Evolutionary conservation across 2,797 vertebrate species (phyloP), one percentile per base, ranked within the genome.

Genomic region (Craterocephalus amniculus): DNA sequence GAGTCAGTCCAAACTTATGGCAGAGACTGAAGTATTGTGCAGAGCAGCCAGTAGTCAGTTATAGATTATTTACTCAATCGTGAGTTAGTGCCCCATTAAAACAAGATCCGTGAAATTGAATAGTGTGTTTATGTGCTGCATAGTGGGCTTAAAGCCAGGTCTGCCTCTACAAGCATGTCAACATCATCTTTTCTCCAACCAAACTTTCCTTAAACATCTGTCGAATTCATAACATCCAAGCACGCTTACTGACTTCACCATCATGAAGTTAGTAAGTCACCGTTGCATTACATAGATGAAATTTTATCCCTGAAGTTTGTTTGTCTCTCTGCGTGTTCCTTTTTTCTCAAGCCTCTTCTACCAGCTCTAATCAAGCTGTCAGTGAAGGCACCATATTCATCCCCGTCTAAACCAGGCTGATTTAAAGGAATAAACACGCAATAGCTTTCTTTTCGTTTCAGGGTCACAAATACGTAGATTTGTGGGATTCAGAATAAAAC

Each of bases 81-180:
- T 26, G 3, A 80, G 79, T 49, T 69, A 29, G 56, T 57, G 70
- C 66, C 59, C 64, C 73, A 78, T 92, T 89, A 89, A 91, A 89
- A 78, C 67, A 79, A 65, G 76, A 68, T 60, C 76, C 81, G 78
- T 91, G 75, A 91, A 83, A 90, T 75, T 80, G 69, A 87, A 75
- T 76, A 61, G 63, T 65, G 83, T 83, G 83, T 91, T 91, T 83
- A 88, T 84, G 70, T 75, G 76, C 74, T 67, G 65, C 67, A 59
- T n/a, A 60, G 67, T 40, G 52, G 67, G 63, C 74, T 59, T 71
- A 52, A 72, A 73, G 79, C 76, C 87, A 81, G 55, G 45, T 35
- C 68, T 78, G 77, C 65, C 81, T 72, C 70, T 74, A 81, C 57
- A 4, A 61, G 36, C 86, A 78, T 75, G 74, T 89, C 86, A 81